phyloP scores from a whole-genome alignment of 1,140 invertebrate species.

The Bombus waltoni region DNA sequence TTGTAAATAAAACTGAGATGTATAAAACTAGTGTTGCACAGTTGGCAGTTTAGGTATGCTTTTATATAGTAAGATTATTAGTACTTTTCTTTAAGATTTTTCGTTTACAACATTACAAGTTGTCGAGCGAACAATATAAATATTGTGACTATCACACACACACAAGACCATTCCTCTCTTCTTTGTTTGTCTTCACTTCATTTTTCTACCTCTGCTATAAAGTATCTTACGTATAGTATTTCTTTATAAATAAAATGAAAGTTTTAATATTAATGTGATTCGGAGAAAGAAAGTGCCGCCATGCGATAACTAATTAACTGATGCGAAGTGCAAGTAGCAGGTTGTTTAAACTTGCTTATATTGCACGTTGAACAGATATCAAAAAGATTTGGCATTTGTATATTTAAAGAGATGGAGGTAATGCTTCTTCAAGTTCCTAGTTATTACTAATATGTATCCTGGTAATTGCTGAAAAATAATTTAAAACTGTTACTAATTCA shows the following conservation, averaged over 20 bases:
- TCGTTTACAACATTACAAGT: not conserved
- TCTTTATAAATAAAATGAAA: conserved; percentile 48
- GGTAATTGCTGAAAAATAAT: conserved; percentile 64
- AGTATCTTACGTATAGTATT: conserved; percentile 43
- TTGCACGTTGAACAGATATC: conserved; percentile 52
- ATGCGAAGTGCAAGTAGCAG: conserved; percentile 38
- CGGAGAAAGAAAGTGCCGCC: conserved; percentile 62
- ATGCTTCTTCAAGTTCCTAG: conserved; percentile 81
- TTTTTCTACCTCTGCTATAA: conserved; percentile 51
- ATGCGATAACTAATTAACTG: conserved; percentile 35
- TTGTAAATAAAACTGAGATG: conserved; percentile 64
- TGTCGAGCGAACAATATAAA: conserved; percentile 14
- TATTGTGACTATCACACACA: conserved; percentile 15
- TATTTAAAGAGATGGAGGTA: conserved; percentile 62
- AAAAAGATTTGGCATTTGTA: conserved; percentile 59
- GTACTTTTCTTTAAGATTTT: conserved; percentile 50
- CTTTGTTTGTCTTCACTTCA: conserved; percentile 43
- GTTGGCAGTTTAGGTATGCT: conserved; percentile 52
- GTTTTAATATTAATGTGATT: conserved; percentile 46
- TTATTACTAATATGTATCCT: conserved; percentile 74
- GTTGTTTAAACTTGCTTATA: conserved; percentile 50
- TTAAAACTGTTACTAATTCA: conserved; percentile 55
- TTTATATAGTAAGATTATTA: conserved; percentile 52
- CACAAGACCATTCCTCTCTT: conserved; percentile 37
- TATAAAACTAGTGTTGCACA: conserved; percentile 52